Conservation (phyloP, 2,113 vertebrate species). For the Pithys albifrons region DNA sequence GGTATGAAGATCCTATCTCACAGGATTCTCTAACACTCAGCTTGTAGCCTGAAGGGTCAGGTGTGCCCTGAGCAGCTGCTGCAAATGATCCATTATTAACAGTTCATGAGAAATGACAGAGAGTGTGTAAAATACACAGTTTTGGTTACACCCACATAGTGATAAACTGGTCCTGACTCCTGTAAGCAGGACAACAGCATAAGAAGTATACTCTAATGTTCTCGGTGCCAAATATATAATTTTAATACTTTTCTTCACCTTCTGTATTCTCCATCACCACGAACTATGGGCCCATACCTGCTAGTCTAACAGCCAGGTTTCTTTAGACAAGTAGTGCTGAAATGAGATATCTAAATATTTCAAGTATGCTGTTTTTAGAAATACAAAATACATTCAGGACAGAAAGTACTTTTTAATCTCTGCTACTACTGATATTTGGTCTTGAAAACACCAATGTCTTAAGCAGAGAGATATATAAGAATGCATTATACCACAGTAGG, state of each 20-base stretch:
- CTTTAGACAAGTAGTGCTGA: constrained; percentile 25
- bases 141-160: no score
- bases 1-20: no score
- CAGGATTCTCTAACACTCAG: no score
- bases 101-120: no score
- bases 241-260: not conserved
- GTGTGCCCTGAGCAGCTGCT: no score
- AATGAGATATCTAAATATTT: not conserved
- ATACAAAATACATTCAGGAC: not conserved
- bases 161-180: no score
- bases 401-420: not conserved
- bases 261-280: not conserved
- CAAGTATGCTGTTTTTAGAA: not conserved
- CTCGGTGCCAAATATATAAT: not conserved
- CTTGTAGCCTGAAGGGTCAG: no score
- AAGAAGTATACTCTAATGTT: not conserved
- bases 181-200: no score
- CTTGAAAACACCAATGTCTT: not conserved
- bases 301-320: not conserved
- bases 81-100: no score
- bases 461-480: not conserved
- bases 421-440: not conserved
- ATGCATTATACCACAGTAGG: not conserved
- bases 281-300: not conserved
- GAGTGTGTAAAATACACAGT: no score